Conservation (phyloP, 1,140 invertebrate genomes). For the Hirudo medicinalis region DNA sequence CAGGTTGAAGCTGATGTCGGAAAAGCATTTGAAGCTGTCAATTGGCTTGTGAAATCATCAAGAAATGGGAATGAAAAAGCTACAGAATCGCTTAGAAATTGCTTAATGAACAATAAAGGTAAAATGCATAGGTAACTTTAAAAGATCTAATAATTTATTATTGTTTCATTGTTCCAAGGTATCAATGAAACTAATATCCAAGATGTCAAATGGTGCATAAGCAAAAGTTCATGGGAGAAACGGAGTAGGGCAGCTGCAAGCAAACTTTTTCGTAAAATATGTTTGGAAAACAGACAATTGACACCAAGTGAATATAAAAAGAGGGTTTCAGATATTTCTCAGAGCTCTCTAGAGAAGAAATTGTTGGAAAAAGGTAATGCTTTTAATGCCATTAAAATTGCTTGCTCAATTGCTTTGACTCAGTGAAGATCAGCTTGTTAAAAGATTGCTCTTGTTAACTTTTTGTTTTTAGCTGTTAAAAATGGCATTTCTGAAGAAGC, state of each 20-base stretch:
- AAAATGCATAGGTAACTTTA: slow-evolving; percentile 19
- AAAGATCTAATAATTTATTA: slow-evolving; percentile 16
- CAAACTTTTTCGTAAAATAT: slow-evolving; percentile 56
- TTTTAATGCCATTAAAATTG: slow-evolving; percentile 1
- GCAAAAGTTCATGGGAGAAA: slow-evolving; percentile 67
- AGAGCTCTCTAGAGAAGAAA: slow-evolving; percentile 59
- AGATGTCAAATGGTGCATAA: slow-evolving; percentile 64
- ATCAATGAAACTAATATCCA: slow-evolving; percentile 65
- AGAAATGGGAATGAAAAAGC: slow-evolving; percentile 72
- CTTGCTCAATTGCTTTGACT: slow-evolving; percentile 24
- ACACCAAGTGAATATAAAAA: slow-evolving; percentile 41
- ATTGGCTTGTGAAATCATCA: slow-evolving; percentile 73
- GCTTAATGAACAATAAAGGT: slow-evolving; percentile 55
- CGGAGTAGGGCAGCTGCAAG: slow-evolving; percentile 63
- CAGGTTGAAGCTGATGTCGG: slow-evolving; percentile 31
- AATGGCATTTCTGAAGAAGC: slow-evolving; percentile 17
- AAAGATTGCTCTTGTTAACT: neutral
- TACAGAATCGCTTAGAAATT: slow-evolving; percentile 59
- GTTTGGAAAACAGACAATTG: neutral
- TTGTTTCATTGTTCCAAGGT: slow-evolving; percentile 40
- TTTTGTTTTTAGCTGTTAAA: slow-evolving; percentile 10
- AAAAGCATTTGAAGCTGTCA: slow-evolving; percentile 56
- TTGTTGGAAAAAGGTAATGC: slow-evolving; percentile 39
- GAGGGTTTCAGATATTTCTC: slow-evolving; percentile 46
- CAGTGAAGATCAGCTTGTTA: slow-evolving; percentile 43